Conservation (phyloP, 2,888 invertebrate species). For the Cylindroiulus punctatus region DNA sequence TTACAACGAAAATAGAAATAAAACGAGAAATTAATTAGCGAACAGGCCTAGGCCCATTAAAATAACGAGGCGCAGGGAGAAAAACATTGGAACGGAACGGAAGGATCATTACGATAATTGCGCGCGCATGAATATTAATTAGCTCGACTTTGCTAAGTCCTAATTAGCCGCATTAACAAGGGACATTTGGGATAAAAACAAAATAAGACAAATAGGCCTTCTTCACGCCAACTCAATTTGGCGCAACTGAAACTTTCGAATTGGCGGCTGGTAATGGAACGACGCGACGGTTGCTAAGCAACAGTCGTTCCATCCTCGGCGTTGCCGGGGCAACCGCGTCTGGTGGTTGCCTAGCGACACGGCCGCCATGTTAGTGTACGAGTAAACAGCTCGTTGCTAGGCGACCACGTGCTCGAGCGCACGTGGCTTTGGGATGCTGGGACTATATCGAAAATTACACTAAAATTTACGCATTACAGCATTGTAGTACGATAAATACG, state of each 20-base stretch:
- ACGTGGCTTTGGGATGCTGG: no score
- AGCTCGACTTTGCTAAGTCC: not conserved
- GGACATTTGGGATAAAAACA: not conserved
- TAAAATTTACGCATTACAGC: no score
- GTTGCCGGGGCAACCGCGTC: no score
- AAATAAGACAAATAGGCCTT: not conserved
- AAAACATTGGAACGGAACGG: not conserved
- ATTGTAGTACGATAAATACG: no score
- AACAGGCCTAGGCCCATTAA: not conserved
- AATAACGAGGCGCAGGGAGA: not conserved
- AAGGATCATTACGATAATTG: constrained; percentile 8
- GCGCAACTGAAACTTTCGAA: no score
- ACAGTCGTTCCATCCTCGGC: not conserved
- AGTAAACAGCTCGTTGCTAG: no score
- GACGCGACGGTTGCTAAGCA: not conserved
- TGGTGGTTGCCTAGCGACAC: no score
- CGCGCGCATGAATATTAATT: not conserved
- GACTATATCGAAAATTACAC: no score
- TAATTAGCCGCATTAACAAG: not conserved
- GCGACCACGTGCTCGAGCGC: no score
- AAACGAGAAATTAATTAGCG: not conserved
- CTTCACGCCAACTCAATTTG: no score
- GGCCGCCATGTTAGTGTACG: no score
- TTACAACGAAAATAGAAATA: not conserved
- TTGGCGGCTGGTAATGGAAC: no score